Base-by-base conservation (phyloP, 1,140 invertebrate genomes). In the Stenopsyche tienmushanensis region DNA sequence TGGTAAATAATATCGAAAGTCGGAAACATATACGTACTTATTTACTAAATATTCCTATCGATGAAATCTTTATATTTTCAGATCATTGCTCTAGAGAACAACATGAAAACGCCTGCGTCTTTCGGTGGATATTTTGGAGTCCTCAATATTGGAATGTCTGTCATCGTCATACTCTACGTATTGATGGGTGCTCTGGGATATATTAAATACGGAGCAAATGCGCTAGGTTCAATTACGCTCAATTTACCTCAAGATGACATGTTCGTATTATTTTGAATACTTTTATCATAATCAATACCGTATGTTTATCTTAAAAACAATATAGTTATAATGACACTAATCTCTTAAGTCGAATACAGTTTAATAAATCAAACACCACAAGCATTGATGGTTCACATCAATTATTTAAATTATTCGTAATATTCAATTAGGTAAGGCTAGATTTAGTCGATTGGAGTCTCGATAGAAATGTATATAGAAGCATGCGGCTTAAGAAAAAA, bases 31-130 rank as follows among this genome's bases (percentile, higher is more conserved):
- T 15, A 13, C 44, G 10, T 15, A 20, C 34, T 34, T 13, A 34
- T 34, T 34, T 13, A 34, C 34, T 47, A 9, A 47, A 47, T 47
- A 15, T 15, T 9, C 44, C 8, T 20, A 47, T 47, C n/a, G n/a
- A n/a, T n/a, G n/a, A n/a, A n/a, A n/a, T n/a, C n/a, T 13, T 47
- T 29, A 25, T 50, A 66, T 54, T 73, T 76, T 9, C 66, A 90
- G 91, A 88, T 94, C 18, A 83, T 94, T 26, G 90, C 92, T 0
- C 73, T 95, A 47, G 91, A 94, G 74, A 92, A 93, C 73, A 91
- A 92, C 69, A 94, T 95, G 92, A 85, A 86, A 73, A 88, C 85
- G 1, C 90, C 91, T 0, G 83, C 87, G 66, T 83, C 84, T 45
- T 94, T 93, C 73, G 82, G 84, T 2, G 84, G 84, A 1, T 83